Base-by-base conservation (phyloP, 1,140 invertebrate species). In the Propsilocerus akamusi region DNA sequence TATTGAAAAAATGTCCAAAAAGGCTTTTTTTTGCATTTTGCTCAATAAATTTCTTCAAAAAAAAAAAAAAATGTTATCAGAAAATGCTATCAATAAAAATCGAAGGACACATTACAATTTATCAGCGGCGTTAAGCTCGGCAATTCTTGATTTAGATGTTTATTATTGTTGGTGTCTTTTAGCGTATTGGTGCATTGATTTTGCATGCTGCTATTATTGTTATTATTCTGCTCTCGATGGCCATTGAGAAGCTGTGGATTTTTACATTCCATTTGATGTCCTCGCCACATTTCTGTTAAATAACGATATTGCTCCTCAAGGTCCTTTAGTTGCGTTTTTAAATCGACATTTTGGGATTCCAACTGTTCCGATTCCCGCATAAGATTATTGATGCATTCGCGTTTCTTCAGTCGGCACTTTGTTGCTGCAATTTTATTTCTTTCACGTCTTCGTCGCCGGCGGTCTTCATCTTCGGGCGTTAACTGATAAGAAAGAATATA, bases 371-470 rank as follows among this genome's bases (percentile, higher is more conserved):
- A 87, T 68, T 93, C 88, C 57, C 83, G 77, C 51, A 92, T 83
- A 51, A 95, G 68, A 53, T 86, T 85, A 47, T 82, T 78, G 1
- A 88, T 92, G 53, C 82, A 78, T 60, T 93, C 87, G 20, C 90
- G 80, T 64, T 95, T 95, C 73, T 93, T 95, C 71, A 90, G 76
- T 49, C 91, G 76, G 64, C 92, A 95, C 65, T 95, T 95, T 17
- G 91, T 95, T 10, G 92, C 92, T 14, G 92, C 92, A 37, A 95
- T 83, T 74, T 95, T 94, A 66, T 96, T 95, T 48, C 90, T 74
- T 66, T 94, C 89, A 53, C 91, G 75, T 57, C 88, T 72, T 49
- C 86, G 71, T 46, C 83, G 68, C 49, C 88, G 72, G 24, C 85
- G 72, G 57, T 92, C 88, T 68, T 93, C 88, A 57, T 94, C 91